Base-by-base conservation (phyloP, 2,888 invertebrate genomes). In the Saturnia japonica region DNA sequence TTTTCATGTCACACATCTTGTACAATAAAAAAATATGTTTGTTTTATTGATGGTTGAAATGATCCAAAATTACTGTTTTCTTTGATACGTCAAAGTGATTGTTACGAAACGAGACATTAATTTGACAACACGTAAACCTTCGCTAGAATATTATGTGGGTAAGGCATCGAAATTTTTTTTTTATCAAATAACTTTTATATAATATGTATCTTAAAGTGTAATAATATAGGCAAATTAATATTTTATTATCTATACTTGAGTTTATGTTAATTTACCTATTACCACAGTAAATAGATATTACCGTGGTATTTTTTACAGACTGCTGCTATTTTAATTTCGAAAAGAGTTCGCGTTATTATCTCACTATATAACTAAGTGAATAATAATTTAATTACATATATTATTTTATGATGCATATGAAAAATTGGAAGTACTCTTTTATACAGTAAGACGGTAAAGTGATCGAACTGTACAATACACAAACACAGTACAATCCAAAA, bases 11-110 rank as follows among this genome's bases (percentile, higher is more conserved):
- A 81, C 84, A 84, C 81, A 80, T 83, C 80, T 81, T 80, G 78
- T 80, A 87, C 81, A 85, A 85, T 83, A 79, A 79, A 75, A 80
- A 60, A 80, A 74, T 77, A 80, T 91, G 88, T 91, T 91, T 90
- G 87, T 86, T 88, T 84, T 82, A 83, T 80, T 86, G 88, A 89
- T 77, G 77, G 79, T 76, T 76, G 76, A 78, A 81, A 77, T 78
- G 78, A 81, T 73, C 79, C 75, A 76, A 86, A 87, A 88, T 87
- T 83, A 84, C 79, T 84, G 76, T 82, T 82, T 84, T 79, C 73
- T 74, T 75, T 73, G 72, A 64, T 40, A 9, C 19, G 22, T 64
- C 64, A 34, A 64, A 40, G 34, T 64, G 62, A 40, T 64, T n/a
- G n/a, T 40, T 64, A 64, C 40, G 40, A 64, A 64, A 19, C 40